These are phyloP conservation scores for Calephelis nemesis DNA, from an alignment of 1,140 invertebrate genomes.

Conservation along the genomic window DNA sequence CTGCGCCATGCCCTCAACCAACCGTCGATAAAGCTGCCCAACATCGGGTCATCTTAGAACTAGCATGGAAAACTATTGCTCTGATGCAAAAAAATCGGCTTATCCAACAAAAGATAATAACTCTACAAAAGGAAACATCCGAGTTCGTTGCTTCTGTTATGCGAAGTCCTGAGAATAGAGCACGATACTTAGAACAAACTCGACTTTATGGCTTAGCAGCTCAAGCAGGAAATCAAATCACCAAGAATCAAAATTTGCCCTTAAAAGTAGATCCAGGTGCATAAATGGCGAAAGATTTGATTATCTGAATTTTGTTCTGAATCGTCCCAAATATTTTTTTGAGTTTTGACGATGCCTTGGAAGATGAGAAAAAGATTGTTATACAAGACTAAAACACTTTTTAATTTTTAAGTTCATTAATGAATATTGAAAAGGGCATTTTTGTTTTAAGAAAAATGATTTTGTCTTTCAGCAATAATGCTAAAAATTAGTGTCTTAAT, in stretches of 20 bases:
- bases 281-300: constrained; percentile 32
- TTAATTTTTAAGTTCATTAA: constrained; percentile 19
- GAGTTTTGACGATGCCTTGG: not conserved
- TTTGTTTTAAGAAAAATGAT: constrained; percentile 14
- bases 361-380: constrained; percentile 13
- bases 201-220: constrained; percentile 35
- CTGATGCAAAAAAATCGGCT: constrained; percentile 69
- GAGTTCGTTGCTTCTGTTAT: constrained; percentile 62
- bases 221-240: constrained; percentile 25
- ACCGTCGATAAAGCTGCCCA: constrained; percentile 50
- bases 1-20: constrained; percentile 29
- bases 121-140: constrained; percentile 62
- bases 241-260: constrained; percentile 29
- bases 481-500: constrained; percentile 67
- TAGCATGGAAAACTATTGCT: constrained; percentile 65
- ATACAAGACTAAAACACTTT: constrained; percentile 16
- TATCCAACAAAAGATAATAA: constrained; percentile 71
- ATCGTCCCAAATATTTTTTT: not conserved
- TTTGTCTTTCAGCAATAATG: constrained; percentile 55
- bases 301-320: constrained; percentile 17
- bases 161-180: constrained; percentile 60
- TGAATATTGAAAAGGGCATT: constrained; percentile 3
- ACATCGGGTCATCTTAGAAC: constrained; percentile 60
- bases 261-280: constrained; percentile 50
- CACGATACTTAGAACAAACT: constrained; percentile 54